A percentile compares a stretch with the other conserved stretches of the same genome.
Conservation (phyloP, 2,113 vertebrate genomes). For the Siniperca chuatsi region DNA sequence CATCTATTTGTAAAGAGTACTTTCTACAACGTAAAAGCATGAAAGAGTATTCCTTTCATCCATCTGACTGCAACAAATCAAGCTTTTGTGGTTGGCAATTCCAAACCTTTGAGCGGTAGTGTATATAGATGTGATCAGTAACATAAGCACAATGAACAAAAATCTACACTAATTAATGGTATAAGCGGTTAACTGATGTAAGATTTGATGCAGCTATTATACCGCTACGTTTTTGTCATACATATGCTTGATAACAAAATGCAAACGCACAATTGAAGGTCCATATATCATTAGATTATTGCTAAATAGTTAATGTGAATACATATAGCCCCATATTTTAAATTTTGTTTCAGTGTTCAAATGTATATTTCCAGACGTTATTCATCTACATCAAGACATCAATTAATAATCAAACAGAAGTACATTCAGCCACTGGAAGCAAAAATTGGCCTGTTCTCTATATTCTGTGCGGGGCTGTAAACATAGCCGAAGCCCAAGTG, state of each 20-base stretch:
- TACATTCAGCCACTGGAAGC: constrained; percentile 28
- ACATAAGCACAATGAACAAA: neutral
- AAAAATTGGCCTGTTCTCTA: constrained; percentile 17
- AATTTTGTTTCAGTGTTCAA: constrained; percentile 4
- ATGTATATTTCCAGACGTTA: constrained; percentile 17
- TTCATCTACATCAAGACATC: constrained; percentile 13
- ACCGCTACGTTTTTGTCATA: neutral
- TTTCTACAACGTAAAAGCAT: no score
- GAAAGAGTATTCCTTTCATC: no score
- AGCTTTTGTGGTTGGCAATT: no score
- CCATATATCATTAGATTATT: constrained; percentile 9
- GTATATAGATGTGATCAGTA: neutral
- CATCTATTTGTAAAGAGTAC: no score
- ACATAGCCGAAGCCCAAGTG: constrained; percentile 44
- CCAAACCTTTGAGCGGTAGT: no score
- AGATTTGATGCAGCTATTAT: neutral
- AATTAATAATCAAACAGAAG: constrained; percentile 49
- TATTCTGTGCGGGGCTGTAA: constrained; percentile 34
- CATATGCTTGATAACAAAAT: neutral
- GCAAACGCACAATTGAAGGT: neutral
- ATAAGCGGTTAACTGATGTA: neutral
- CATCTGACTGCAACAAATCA: no score
- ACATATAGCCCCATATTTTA: constrained; percentile 19
- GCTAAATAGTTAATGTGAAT: constrained; percentile 31
- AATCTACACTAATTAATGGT: neutral